Percentiles rank a stretch among this genome's conserved stretches.
Evolutionary conservation across 2,888 invertebrate genomes (phyloP).

Genomic region (Mesochorus sp.): DNA sequence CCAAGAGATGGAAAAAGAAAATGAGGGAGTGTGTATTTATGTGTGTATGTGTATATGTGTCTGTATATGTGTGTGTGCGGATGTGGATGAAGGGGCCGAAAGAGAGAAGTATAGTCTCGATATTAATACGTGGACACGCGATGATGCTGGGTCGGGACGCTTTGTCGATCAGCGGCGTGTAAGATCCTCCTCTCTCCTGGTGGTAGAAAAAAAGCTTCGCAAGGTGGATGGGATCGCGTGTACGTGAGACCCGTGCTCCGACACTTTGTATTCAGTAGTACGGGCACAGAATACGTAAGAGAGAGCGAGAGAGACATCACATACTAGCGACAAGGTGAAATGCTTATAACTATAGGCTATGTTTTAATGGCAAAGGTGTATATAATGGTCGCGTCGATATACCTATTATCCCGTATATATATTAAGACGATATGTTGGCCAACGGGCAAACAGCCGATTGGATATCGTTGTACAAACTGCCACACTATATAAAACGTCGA

Average conservation of each 20-base stretch:
- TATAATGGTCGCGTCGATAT: slow-evolving; percentile 39
- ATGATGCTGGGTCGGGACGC: slow-evolving; percentile 69
- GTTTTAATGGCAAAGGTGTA: slow-evolving; percentile 76
- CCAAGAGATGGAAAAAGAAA: slow-evolving; percentile 42
- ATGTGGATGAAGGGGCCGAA: slow-evolving; percentile 64
- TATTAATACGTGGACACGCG: slow-evolving; percentile 76
- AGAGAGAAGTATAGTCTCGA: slow-evolving; percentile 50
- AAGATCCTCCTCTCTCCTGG: slow-evolving; percentile 69
- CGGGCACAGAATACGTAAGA: neutral
- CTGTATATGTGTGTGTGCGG: neutral
- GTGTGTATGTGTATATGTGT: neutral
- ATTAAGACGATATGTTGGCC: slow-evolving; percentile 61
- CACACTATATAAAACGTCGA: slow-evolving; percentile 42
- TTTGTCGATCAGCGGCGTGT: slow-evolving; percentile 80
- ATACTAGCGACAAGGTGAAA: slow-evolving; percentile 75
- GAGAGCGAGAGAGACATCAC: neutral
- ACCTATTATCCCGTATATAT: slow-evolving; percentile 53
- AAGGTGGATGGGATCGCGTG: slow-evolving; percentile 10
- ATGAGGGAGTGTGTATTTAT: neutral
- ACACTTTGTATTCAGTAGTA: slow-evolving; percentile 73
- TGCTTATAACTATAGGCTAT: slow-evolving; percentile 79
- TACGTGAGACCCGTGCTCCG: slow-evolving; percentile 58
- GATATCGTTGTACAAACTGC: slow-evolving; percentile 2
- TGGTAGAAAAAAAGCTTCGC: slow-evolving; percentile 38
- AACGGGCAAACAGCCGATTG: slow-evolving; percentile 45